Evolutionary conservation across 2,888 invertebrate species (phyloP).

Genomic region (Pristionchus exspectatus): DNA sequence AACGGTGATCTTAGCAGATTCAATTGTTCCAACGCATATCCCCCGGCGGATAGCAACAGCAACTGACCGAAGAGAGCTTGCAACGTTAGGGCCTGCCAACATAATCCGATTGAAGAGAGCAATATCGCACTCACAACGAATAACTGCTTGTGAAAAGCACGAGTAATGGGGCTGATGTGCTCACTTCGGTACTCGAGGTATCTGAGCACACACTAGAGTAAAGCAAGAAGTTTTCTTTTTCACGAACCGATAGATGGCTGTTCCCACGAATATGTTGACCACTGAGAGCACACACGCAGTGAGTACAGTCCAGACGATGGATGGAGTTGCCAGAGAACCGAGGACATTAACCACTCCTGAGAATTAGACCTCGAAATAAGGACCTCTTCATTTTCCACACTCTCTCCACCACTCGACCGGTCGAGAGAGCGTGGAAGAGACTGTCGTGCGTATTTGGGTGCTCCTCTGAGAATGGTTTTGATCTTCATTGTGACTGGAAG

Average conservation of each 20-base stretch:
- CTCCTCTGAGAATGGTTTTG: background rate
- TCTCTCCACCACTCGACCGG: too few species aligned
- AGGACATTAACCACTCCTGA: background rate
- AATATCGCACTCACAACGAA: background rate
- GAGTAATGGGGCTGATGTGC: background rate
- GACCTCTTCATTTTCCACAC: too few species aligned
- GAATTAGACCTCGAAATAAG: too few species aligned
- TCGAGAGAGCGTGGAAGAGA: too few species aligned
- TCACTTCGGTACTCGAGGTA: background rate
- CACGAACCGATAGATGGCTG: background rate
- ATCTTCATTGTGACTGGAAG: background rate
- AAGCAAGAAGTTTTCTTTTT: background rate
- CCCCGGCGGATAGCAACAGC: background rate
- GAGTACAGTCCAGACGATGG: slow-evolving; percentile 18
- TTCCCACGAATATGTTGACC: background rate
- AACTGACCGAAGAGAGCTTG: slow-evolving; percentile 19
- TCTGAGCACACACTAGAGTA: background rate
- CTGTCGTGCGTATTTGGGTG: too few species aligned
- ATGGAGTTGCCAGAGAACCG: slow-evolving; percentile 1
- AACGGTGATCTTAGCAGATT: background rate
- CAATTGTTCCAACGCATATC: slow-evolving; percentile 4
- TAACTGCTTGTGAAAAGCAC: background rate
- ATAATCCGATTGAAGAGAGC: background rate
- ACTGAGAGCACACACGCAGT: background rate
- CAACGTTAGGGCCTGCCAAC: background rate